phyloP scores from a whole-genome alignment of 1,140 invertebrate genomes.

The Eupeodes corollae region DNA sequence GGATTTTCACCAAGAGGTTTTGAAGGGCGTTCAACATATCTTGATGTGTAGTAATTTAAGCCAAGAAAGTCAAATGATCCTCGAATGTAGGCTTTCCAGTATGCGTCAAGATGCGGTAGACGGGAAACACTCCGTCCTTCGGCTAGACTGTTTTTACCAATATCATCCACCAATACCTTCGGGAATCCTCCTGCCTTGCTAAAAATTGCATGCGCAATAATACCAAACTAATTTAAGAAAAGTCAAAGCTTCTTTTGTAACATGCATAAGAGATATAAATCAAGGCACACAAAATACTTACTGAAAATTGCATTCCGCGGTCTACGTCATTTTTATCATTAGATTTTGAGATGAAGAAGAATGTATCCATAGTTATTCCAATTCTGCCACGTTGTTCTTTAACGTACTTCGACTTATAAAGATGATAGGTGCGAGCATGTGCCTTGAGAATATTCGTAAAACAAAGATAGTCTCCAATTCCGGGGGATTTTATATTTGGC shows the following conservation, averaged over 20 bases:
- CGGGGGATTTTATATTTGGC: slow-evolving; percentile 34
- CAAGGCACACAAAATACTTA: slow-evolving; percentile 38
- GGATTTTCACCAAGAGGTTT: slow-evolving; percentile 13
- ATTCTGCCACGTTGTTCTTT: slow-evolving; percentile 31
- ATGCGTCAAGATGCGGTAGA: slow-evolving; percentile 27
- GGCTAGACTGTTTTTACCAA: slow-evolving; percentile 42
- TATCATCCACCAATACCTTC: slow-evolving; percentile 41
- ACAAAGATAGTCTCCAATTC: slow-evolving; percentile 41
- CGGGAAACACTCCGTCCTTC: slow-evolving; percentile 42
- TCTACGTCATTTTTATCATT: slow-evolving; percentile 38
- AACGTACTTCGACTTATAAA: slow-evolving; percentile 34
- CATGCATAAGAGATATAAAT: background rate
- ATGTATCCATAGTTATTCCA: slow-evolving; percentile 43
- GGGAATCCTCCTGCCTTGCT: slow-evolving; percentile 50
- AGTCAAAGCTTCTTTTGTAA: background rate
- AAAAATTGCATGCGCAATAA: slow-evolving; percentile 51
- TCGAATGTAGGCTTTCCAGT: slow-evolving; percentile 36
- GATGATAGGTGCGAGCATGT: slow-evolving; percentile 43
- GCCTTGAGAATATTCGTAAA: slow-evolving; percentile 43
- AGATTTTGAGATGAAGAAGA: slow-evolving; percentile 40
- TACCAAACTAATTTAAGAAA: slow-evolving; percentile 43
- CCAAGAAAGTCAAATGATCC: slow-evolving; percentile 45
- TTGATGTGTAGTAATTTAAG: slow-evolving; percentile 47
- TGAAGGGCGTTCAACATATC: slow-evolving; percentile 24
- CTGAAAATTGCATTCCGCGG: slow-evolving; percentile 39